phyloP scores from a whole-genome alignment of 1,140 invertebrate genomes.

The Samia ricini region DNA sequence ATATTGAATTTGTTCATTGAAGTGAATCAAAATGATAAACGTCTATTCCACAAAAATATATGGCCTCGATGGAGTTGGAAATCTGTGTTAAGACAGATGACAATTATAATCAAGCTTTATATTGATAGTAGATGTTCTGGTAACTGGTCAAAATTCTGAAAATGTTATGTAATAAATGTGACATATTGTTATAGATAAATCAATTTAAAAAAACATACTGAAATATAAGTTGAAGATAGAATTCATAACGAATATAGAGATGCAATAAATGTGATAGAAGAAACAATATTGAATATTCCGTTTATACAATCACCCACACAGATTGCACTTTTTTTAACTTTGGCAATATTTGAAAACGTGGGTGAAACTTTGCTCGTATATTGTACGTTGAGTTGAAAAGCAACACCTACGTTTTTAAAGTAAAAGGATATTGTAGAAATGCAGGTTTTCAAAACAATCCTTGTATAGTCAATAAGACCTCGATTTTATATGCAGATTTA shows the following conservation, averaged over 20 bases:
- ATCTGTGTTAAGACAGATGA: no score
- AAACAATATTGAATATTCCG: background rate
- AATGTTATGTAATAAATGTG: no score
- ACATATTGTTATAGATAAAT: no score
- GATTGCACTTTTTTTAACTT: background rate
- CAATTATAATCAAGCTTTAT: no score
- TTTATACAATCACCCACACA: constrained; percentile 6
- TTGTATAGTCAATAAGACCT: no score
- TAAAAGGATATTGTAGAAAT: background rate
- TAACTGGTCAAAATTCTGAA: no score
- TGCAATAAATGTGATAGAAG: background rate
- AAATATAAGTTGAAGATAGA: background rate
- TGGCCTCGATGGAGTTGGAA: no score
- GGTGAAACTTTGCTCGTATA: constrained; percentile 9
- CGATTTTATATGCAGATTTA: no score
- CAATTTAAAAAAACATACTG: background rate
- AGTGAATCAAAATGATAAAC: no score
- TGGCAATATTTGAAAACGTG: constrained; percentile 5
- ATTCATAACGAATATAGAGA: background rate
- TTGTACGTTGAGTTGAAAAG: background rate
- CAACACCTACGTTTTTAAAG: background rate
- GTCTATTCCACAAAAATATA: no score
- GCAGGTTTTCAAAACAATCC: background rate
- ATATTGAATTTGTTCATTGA: no score
- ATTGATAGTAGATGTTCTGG: no score